Conservation (phyloP, 2,888 invertebrate genomes). For the Glaucopsyche alexis region DNA sequence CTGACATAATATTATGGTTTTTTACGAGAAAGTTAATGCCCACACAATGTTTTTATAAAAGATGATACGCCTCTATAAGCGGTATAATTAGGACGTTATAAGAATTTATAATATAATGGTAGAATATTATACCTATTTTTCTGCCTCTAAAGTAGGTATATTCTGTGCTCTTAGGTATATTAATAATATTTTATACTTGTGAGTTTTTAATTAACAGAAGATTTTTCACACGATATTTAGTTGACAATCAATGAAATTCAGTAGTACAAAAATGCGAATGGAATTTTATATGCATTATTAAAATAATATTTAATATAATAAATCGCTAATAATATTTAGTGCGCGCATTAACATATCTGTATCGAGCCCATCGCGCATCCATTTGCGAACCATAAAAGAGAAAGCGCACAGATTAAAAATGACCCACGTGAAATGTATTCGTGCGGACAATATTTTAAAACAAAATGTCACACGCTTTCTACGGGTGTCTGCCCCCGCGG, state of each 20-base stretch:
- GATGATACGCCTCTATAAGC: not conserved
- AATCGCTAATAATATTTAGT: not conserved
- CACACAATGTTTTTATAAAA: conserved; percentile 6
- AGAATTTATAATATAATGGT: no score
- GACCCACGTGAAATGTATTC: conserved; percentile 76
- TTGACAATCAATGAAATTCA: not conserved
- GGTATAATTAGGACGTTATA: not conserved
- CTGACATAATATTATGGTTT: conserved; percentile 34
- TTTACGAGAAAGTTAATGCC: conserved; percentile 30
- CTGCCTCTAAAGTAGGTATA: no score
- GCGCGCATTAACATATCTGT: conserved; percentile 23
- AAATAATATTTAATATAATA: not conserved
- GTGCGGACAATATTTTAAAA: conserved; percentile 80
- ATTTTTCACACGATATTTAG: no score
- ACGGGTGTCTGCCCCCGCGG: conserved; percentile 67
- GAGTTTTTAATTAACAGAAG: no score
- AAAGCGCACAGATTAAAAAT: conserved; percentile 71
- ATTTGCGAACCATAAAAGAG: conserved; percentile 51
- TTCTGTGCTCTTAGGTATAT: no score
- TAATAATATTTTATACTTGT: no score
- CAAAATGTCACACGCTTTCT: conserved; percentile 80
- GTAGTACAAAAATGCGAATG: not conserved
- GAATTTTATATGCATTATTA: not conserved
- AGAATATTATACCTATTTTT: no score
- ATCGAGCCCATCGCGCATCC: conserved; percentile 36